These are phyloP conservation scores for Sus cebifrons DNA, from an alignment of 2,797 vertebrate genomes.

Conservation along the genomic window DNA sequence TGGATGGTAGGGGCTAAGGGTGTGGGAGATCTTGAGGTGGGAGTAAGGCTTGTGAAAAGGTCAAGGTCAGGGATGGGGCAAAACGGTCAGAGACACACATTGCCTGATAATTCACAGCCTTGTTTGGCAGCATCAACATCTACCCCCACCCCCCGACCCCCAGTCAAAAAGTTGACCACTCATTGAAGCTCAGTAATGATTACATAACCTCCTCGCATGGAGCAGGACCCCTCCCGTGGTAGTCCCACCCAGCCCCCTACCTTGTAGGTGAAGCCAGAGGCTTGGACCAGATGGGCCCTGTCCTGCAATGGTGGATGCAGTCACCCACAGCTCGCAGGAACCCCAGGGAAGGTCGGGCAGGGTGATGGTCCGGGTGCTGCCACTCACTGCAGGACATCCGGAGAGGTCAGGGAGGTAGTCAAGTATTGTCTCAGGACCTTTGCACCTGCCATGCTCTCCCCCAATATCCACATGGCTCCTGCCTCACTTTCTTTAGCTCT, in stretches of 20 bases:
- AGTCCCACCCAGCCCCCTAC: constrained; percentile 58
- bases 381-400: constrained; percentile 77
- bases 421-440: neutral
- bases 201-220: neutral
- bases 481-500: neutral
- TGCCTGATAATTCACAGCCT: neutral
- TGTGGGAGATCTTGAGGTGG: neutral
- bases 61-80: neutral
- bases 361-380: constrained; percentile 43
- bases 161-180: neutral
- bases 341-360: constrained; percentile 74
- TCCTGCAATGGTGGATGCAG: constrained; percentile 81
- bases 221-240: neutral
- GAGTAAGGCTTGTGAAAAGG: neutral
- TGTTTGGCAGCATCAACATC: neutral
- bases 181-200: neutral
- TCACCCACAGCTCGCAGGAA: constrained; percentile 84
- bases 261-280: constrained; percentile 81
- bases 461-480: neutral
- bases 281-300: constrained; percentile 77
- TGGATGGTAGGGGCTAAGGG: neutral
- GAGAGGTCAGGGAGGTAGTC: neutral
- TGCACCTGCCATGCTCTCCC: neutral
- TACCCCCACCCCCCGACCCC: too few relatives aligned
- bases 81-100: neutral